Conservation (phyloP, 1,140 invertebrate genomes). For the Sipha flava region DNA sequence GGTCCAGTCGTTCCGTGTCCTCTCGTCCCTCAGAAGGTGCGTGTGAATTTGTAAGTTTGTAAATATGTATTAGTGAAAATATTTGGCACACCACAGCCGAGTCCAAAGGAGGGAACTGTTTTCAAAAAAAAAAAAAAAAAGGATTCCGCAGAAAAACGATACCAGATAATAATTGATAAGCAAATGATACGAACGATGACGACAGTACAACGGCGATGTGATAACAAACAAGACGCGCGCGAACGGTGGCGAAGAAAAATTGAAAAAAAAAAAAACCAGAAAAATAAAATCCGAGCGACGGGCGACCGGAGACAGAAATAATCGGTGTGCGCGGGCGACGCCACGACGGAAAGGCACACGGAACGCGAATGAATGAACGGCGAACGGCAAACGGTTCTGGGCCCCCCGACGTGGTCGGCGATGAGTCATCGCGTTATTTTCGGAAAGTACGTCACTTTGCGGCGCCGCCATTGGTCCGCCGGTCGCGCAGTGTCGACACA, state of each 20-base stretch:
- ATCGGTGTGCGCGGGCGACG: slow-evolving; percentile 37
- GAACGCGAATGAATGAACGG: slow-evolving; percentile 44
- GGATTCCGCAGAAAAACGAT: too few relatives aligned
- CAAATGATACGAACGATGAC: too few relatives aligned
- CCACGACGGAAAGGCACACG: slow-evolving; percentile 44
- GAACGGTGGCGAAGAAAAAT: slow-evolving; percentile 15
- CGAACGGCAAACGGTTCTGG: slow-evolving; percentile 37
- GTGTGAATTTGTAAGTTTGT: too few relatives aligned
- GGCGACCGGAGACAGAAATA: background rate
- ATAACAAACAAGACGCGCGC: too few relatives aligned
- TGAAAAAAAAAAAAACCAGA: background rate
- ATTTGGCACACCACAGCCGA: too few relatives aligned
- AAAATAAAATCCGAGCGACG: background rate
- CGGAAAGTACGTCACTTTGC: slow-evolving; percentile 44
- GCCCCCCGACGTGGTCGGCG: slow-evolving; percentile 41
- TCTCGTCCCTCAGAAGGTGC: background rate
- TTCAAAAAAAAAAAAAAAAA: too few relatives aligned
- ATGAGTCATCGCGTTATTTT: slow-evolving; percentile 48
- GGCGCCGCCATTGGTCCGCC: slow-evolving; percentile 41
- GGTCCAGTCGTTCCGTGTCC: background rate
- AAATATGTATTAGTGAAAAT: too few relatives aligned
- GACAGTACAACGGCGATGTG: too few relatives aligned
- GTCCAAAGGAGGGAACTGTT: too few relatives aligned
- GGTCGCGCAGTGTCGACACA: slow-evolving; percentile 42
- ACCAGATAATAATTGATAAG: too few relatives aligned